A percentile compares a stretch with the other conserved stretches of the same genome.
phyloP scores from a whole-genome alignment of 53 echinoderm and acorn worm genomes.

The Apostichopus leukothele region DNA sequence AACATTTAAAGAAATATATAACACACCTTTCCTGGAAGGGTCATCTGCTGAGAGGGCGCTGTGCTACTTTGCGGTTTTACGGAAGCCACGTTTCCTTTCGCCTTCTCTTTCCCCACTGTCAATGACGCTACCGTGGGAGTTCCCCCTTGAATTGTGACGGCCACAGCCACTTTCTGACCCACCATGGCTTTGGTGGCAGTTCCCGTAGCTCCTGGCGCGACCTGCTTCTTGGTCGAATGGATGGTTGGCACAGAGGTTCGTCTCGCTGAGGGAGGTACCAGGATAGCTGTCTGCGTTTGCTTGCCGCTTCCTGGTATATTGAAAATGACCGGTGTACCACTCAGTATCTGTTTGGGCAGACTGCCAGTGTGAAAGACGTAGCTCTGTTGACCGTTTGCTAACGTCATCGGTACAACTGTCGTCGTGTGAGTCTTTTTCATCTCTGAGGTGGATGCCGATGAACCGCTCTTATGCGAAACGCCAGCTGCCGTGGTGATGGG shows the following conservation, averaged over 20 bases:
- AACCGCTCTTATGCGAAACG: neutral
- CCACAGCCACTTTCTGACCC: neutral
- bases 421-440: neutral
- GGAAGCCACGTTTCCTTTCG: neutral
- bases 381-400: conserved; percentile 45
- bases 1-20: too few species aligned
- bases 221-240: neutral
- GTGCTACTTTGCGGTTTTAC: neutral
- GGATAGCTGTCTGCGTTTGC: conserved; percentile 34
- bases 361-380: conserved; percentile 25
- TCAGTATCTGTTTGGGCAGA: conserved; percentile 26
- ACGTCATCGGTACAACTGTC: neutral
- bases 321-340: conserved; percentile 36
- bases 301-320: conserved; percentile 33
- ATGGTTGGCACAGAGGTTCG: neutral
- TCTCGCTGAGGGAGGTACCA: conserved; percentile 14
- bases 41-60: neutral
- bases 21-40: neutral
- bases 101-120: neutral
- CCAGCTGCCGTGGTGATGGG: conserved; percentile 33
- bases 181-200: neutral
- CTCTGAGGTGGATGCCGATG: neutral
- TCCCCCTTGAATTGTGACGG: conserved; percentile 1
- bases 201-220: neutral
- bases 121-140: neutral